Evolutionary conservation across 2,113 vertebrate species (phyloP).

Genomic region (Cyphomyrus discorhynchus): DNA sequence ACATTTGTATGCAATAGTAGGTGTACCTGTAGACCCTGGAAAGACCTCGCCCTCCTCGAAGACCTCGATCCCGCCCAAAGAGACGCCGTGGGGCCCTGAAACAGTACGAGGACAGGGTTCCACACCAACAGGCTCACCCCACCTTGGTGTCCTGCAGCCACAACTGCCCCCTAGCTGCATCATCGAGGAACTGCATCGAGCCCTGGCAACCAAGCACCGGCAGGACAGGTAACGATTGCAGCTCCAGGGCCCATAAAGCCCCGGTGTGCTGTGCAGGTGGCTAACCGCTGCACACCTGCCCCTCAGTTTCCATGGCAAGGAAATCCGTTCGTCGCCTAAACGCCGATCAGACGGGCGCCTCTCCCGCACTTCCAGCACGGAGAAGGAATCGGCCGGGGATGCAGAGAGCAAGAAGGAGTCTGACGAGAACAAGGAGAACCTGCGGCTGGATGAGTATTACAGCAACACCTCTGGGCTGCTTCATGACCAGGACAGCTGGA

Average conservation of each 20-base stretch:
- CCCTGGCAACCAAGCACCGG: slow-evolving; percentile 88
- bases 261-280: neutral
- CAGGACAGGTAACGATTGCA: slow-evolving; percentile 75
- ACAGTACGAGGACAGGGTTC: slow-evolving; percentile 66
- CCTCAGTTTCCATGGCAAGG: slow-evolving; percentile 77
- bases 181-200: slow-evolving; percentile 91
- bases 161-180: slow-evolving; percentile 88
- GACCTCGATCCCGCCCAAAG: slow-evolving; percentile 67
- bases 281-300: neutral
- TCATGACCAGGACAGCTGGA: slow-evolving; percentile 80
- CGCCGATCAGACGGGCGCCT: slow-evolving; percentile 72
- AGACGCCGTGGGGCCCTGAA: slow-evolving; percentile 61
- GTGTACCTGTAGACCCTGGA: slow-evolving; percentile 51
- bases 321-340: slow-evolving; percentile 77
- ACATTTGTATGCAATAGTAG: slow-evolving; percentile 30
- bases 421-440: slow-evolving; percentile 94
- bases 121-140: slow-evolving; percentile 83
- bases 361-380: slow-evolving; percentile 70
- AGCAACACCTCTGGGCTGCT: slow-evolving; percentile 63
- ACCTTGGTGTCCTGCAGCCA: slow-evolving; percentile 70
- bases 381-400: slow-evolving; percentile 57
- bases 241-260: neutral
- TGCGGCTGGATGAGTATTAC: slow-evolving; percentile 72
- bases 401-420: slow-evolving; percentile 71
- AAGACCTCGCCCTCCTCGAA: slow-evolving; percentile 70